A percentile compares a stretch with the other conserved stretches of the same genome.
phyloP scores from a whole-genome alignment of 64 coral and sea anemone species.

The Trachythela sp. region DNA sequence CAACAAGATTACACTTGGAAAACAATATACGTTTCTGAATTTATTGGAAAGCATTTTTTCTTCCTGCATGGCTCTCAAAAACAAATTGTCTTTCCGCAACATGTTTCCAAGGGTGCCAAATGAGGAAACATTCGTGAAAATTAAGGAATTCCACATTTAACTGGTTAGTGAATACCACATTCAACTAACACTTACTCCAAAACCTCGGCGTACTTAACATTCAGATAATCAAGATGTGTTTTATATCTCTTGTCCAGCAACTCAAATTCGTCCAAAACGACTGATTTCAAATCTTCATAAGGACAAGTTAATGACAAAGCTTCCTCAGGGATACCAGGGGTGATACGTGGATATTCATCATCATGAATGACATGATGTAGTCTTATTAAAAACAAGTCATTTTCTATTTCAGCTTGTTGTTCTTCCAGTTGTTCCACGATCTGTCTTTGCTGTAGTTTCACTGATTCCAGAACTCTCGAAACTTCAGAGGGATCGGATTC shows the following conservation, averaged over 20 bases:
- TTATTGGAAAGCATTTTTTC: too few species aligned
- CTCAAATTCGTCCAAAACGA: not conserved
- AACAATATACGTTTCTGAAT: too few species aligned
- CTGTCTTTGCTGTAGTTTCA: not conserved
- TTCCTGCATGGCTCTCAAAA: too few species aligned
- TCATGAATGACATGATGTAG: not conserved
- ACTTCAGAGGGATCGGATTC: not conserved
- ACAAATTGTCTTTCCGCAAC: too few species aligned
- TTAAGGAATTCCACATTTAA: too few species aligned
- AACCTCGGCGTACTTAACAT: not conserved
- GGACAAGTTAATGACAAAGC: not conserved
- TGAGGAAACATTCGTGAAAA: too few species aligned
- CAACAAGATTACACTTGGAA: too few species aligned
- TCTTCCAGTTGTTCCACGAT: conserved; percentile 5
- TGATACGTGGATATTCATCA: not conserved
- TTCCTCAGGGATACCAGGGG: not conserved
- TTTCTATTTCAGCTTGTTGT: not conserved
- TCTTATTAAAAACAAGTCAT: not conserved
- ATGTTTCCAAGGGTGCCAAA: too few species aligned
- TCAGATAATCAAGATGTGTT: not conserved
- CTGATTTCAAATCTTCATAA: not conserved
- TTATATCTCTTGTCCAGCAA: conserved; percentile 14
- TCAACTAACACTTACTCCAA: not conserved
- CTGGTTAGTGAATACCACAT: not conserved
- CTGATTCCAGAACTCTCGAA: not conserved